phyloP scores from a whole-genome alignment of 35 echinoderm and acorn worm genomes.

The Acanthaster planci region DNA sequence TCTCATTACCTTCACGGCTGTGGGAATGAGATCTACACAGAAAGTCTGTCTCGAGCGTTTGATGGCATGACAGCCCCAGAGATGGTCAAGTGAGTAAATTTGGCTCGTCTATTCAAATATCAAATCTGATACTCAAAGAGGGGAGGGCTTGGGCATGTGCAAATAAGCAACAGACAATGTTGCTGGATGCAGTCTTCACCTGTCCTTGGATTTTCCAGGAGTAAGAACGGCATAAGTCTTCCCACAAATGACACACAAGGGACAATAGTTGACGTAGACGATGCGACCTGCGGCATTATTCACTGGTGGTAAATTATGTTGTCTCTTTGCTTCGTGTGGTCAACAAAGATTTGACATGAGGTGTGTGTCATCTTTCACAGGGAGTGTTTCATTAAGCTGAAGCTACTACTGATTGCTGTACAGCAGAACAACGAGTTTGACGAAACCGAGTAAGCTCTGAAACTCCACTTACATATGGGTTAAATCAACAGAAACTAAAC shows the following conservation, averaged over 20 bases:
- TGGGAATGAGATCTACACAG: constrained; percentile 59
- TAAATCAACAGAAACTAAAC: no score
- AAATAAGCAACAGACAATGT: not conserved
- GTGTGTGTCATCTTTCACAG: not conserved
- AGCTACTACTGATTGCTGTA: constrained; percentile 6
- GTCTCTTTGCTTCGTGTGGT: no score
- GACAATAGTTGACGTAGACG: no score
- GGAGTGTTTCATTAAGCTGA: constrained; percentile 8
- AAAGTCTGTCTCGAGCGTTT: constrained; percentile 40
- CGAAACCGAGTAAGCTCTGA: not conserved
- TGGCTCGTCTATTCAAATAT: no score
- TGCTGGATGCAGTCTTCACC: not conserved
- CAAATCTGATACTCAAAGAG: no score
- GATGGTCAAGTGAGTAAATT: constrained; percentile 28
- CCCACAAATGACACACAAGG: no score
- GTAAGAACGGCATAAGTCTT: no score
- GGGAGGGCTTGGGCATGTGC: no score
- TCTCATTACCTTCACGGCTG: constrained; percentile 45
- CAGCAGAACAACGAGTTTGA: constrained; percentile 24
- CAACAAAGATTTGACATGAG: no score
- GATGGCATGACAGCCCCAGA: constrained; percentile 44
- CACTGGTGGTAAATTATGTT: no score
- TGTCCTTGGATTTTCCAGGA: not conserved
- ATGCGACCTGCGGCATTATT: no score
- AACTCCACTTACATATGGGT: no score